These are phyloP conservation scores for Drosophila neotestacea DNA, from an alignment of 2,888 invertebrate species.

Conservation along the genomic window DNA sequence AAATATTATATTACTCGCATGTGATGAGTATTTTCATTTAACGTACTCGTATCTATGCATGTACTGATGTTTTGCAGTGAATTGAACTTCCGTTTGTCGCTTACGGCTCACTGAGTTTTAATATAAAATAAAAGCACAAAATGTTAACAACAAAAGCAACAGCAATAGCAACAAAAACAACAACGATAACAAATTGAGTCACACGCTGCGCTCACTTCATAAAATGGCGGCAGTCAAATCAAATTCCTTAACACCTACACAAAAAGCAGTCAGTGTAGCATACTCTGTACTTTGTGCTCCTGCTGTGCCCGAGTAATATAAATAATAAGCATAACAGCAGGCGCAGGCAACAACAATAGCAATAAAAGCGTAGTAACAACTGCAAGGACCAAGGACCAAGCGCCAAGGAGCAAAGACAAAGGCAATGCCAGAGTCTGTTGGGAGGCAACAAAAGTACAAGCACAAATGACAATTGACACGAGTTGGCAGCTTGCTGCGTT, in stretches of 20 bases:
- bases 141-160: background rate
- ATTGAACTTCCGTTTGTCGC: constrained; percentile 66
- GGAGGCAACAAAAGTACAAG: constrained; percentile 37
- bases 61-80: constrained; percentile 33
- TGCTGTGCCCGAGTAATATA: constrained; percentile 64
- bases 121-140: constrained; percentile 33
- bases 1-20: constrained; percentile 23
- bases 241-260: constrained; percentile 65
- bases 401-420: constrained; percentile 34
- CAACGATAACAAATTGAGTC: constrained; percentile 62
- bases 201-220: constrained; percentile 74
- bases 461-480: constrained; percentile 78
- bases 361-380: constrained; percentile 65
- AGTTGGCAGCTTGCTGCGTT: constrained; percentile 43
- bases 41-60: constrained; percentile 26
- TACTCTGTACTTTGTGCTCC: constrained; percentile 14
- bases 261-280: background rate
- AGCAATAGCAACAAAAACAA: constrained; percentile 32
- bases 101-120: constrained; percentile 67
- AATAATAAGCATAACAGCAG: constrained; percentile 72
- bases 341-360: constrained; percentile 53
- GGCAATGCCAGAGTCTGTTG: constrained; percentile 16
- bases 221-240: constrained; percentile 61
- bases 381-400: constrained; percentile 30
- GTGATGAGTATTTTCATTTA: constrained; percentile 27